These are phyloP conservation scores for Lutraria rhynchaena DNA, from an alignment of 1,140 invertebrate species.

Conservation along the genomic window DNA sequence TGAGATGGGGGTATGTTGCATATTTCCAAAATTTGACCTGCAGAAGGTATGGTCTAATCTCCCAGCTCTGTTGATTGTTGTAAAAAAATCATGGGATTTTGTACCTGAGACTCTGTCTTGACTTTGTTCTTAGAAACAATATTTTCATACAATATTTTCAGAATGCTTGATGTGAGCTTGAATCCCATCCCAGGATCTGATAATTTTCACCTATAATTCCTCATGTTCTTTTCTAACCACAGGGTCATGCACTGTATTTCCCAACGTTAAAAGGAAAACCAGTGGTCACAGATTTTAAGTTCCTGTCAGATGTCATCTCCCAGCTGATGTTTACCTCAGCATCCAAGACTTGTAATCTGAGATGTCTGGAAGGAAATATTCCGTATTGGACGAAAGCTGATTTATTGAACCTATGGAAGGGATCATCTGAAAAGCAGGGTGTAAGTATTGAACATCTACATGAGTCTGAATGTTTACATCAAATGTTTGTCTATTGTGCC, in stretches of 20 bases:
- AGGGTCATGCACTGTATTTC: conserved; percentile 39
- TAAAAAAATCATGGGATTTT: background rate
- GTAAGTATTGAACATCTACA: conserved; percentile 11
- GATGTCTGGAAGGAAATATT: conserved; percentile 24
- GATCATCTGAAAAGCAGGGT: background rate
- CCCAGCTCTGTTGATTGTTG: background rate
- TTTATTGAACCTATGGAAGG: conserved; percentile 9
- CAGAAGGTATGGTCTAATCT: background rate
- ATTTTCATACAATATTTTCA: too few species aligned
- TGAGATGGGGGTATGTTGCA: too few species aligned
- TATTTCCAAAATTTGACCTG: too few species aligned
- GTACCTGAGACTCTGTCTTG: background rate
- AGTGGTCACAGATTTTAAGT: conserved; percentile 40
- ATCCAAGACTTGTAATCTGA: conserved; percentile 35
- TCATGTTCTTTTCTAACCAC: background rate
- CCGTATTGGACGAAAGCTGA: conserved; percentile 47
- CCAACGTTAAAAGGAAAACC: background rate
- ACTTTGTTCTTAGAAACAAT: too few species aligned
- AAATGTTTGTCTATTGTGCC: too few species aligned
- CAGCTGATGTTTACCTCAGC: conserved; percentile 29
- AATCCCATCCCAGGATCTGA: too few species aligned
- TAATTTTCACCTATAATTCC: too few species aligned
- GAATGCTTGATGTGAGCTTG: too few species aligned
- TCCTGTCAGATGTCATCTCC: conserved; percentile 12
- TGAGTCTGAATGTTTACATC: too few species aligned